Evolutionary conservation across 2,797 vertebrate species (phyloP).

Genomic region (Erithacus rubecula): DNA sequence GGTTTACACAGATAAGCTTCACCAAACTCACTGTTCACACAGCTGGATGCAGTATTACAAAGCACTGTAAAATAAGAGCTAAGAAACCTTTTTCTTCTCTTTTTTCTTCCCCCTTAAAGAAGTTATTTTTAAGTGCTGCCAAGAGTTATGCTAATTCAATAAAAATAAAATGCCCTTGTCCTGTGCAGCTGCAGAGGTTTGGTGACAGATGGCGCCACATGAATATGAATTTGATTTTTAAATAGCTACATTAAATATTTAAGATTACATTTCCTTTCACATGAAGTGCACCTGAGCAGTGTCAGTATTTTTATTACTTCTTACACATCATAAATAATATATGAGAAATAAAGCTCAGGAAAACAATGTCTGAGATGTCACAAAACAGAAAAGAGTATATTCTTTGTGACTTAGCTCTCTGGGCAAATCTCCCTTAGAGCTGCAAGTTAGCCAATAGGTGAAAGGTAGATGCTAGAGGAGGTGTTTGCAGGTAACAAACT

Average conservation of each 20-base stretch:
- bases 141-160: background rate
- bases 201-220: constrained; percentile 14
- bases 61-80: background rate
- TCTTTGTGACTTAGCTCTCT: background rate
- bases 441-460: background rate
- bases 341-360: background rate
- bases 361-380: accelerated
- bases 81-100: background rate
- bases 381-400: background rate
- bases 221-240: background rate
- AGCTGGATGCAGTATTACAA: background rate
- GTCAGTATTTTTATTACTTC: background rate
- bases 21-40: background rate
- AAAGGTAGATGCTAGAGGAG: background rate
- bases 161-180: background rate
- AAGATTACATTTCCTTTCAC: background rate
- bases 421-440: accelerated
- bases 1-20: background rate
- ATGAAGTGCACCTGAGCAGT: background rate
- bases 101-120: background rate
- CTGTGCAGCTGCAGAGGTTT: background rate
- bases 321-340: background rate
- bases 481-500: background rate
- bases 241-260: background rate
- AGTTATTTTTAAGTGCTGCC: background rate